Conservation (phyloP, 2,113 vertebrate species). For the Brachyhypopomus gauderio region DNA sequence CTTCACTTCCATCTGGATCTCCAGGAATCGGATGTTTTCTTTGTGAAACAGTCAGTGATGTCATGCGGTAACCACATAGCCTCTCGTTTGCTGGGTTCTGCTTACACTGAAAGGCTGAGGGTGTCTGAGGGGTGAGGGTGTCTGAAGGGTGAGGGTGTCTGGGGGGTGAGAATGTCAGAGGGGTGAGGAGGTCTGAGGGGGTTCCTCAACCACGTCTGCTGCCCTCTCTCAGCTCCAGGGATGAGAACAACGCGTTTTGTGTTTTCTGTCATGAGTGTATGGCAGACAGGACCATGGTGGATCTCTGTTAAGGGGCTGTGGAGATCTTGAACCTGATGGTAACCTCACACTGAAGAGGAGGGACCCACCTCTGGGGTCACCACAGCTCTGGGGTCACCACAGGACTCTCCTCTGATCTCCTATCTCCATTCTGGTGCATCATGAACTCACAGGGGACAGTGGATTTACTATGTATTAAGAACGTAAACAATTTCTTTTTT, state of each 20-base stretch:
- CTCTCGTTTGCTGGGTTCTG: neutral
- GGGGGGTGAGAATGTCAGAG: too few species aligned
- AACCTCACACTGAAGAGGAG: neutral
- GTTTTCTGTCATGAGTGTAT: conserved; percentile 4
- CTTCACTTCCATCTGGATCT: neutral
- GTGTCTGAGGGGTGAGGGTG: too few species aligned
- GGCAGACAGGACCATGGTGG: neutral
- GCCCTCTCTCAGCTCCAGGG: neutral
- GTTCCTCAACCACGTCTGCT: neutral
- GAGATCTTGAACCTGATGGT: conserved; percentile 3
- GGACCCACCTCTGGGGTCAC: conserved; percentile 11
- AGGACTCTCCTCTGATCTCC: neutral
- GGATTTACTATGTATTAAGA: neutral
- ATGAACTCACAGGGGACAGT: neutral
- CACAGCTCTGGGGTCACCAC: too few species aligned
- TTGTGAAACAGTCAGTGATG: neutral
- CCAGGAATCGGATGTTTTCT: neutral
- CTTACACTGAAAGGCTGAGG: too few species aligned
- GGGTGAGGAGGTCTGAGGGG: neutral
- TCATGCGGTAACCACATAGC: neutral
- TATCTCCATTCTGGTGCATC: neutral
- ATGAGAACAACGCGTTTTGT: neutral
- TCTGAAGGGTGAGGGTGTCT: too few species aligned
- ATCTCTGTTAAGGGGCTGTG: neutral
- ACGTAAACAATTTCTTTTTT: neutral